Evolutionary conservation across 1,140 invertebrate genomes (phyloP), one percentile per base, ranked within the genome.

Genomic region (Hycleus cichorii): DNA sequence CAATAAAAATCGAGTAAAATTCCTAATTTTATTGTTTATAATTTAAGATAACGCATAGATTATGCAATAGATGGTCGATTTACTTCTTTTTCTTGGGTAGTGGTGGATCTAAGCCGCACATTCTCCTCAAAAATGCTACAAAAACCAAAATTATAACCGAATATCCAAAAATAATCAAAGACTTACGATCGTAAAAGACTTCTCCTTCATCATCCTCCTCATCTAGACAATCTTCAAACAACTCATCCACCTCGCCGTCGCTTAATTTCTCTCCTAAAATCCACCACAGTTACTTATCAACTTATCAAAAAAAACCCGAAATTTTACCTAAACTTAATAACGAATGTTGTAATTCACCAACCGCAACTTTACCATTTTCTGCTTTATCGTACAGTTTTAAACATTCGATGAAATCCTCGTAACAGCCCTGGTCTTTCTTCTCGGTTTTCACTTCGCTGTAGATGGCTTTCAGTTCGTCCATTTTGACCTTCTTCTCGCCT

Each of bases 151-250:
- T 26, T 27, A 50, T 49, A 49, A 4, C 9, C 26, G 7, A 32
- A 11, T 11, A 26, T 43, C 11, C 1, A n/a, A 1, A 53, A 12
- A 24, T 11, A 43, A 39, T 45, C 4, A 27, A 49, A 9, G 25
- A 49, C 89, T 90, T 83, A 95, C 92, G 88, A 74, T 85, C 85
- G 77, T 95, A 96, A 69, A 89, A 88, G 79, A 95, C 90, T 79
- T 91, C 89, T 71, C 93, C 93, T 64, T 96, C 93, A 49, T 95
- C 91, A 78, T 96, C 92, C 80, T 95, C 92, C 65, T 88, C 81
- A 69, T 91, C 90, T 80, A 91, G 85, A 78, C 90, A 93, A 69
- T 90, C 89, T 75, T 87, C 90, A 64, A 93, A 75, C 64, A 96
- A 84, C 67, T 83, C 82, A 49, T 91, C 87, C 60, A 89, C 85